These are phyloP conservation scores for Dione vanillae DNA, from an alignment of 2,888 invertebrate species.

Conservation along the genomic window DNA sequence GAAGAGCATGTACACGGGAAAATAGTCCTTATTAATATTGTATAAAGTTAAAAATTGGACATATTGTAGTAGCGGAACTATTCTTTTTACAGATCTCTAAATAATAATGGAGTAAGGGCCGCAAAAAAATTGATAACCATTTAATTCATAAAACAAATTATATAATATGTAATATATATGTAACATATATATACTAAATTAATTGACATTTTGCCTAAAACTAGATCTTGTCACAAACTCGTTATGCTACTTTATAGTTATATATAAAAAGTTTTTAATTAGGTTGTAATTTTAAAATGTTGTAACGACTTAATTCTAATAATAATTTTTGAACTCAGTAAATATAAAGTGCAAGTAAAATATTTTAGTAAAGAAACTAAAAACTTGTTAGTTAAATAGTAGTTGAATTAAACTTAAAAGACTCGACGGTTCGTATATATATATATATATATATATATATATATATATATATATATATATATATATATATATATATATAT, in stretches of 20 bases:
- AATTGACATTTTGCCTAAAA: conserved; percentile 7
- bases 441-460: too few relatives aligned
- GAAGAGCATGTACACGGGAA: too few relatives aligned
- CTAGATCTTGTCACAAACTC: conserved; percentile 19
- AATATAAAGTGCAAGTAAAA: not conserved
- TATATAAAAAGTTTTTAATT: conserved; percentile 16
- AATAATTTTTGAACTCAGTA: not conserved
- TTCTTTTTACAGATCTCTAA: not conserved
- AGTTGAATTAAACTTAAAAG: too few relatives aligned
- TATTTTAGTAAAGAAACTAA: too few relatives aligned
- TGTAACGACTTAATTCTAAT: conserved; percentile 5
- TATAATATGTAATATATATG: not conserved
- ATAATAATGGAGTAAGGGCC: not conserved
- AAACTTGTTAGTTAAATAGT: too few relatives aligned
- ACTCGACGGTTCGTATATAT: too few relatives aligned
- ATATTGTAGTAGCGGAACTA: too few relatives aligned
- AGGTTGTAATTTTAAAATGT: conserved; percentile 12
- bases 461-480: too few relatives aligned
- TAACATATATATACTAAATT: not conserved
- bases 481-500: too few relatives aligned
- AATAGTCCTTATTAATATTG: too few relatives aligned
- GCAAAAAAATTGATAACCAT: not conserved
- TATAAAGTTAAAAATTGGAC: too few relatives aligned
- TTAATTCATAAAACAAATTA: conserved; percentile 7
- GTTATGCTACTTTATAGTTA: conserved; percentile 14